Evolutionary conservation across 2,888 invertebrate genomes (phyloP), one percentile per base, ranked within the genome.

Genomic region (Hydrotaea diabolus): DNA sequence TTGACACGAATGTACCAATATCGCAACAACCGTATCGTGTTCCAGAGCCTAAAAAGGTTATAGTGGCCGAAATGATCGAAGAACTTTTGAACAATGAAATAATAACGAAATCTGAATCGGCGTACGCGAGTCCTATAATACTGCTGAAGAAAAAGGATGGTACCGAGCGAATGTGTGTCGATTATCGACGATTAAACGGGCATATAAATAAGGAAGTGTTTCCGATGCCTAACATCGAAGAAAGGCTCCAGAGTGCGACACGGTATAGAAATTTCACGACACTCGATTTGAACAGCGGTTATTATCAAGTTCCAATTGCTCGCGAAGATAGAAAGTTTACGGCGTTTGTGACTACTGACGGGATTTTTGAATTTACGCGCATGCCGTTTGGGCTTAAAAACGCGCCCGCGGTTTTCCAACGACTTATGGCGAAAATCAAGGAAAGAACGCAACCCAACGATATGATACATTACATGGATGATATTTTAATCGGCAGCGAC

Each of bases 121-220:
- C n/a, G n/a, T n/a, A n/a, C n/a, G n/a, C n/a, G n/a, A 87, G 86
- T 31, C 85, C 86, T 7, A 85, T 86, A 9, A 74, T 85, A 31
- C 21, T 87, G 15, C 81, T 86, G 0, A 85, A 83, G 69, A 86
- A 85, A 59, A 83, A 85, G 57, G 39, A 87, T 73, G 75, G 69
- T 55, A 9, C 77, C 81, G 23, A 66, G 74, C 9, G 74, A 78
- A 9, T 84, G 15, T 84, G 82, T 9, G 64, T 79, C 4, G 82
- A 85, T 17, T 83, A 82, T 53, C 76, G 85, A 15, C 77, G 73
- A 0, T 31, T 86, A 11, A 85, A 86, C 72, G 31, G 55, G n/a
- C n/a, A n/a, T n/a, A n/a, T n/a, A n/a, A n/a, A 39, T 4, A 85
- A 85, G 49, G 83, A 86, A 64, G 66, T 80, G 53, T 86, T 73